Evolutionary conservation across 2,113 vertebrate genomes (phyloP).

Genomic region (Lepisosteus osseus): DNA sequence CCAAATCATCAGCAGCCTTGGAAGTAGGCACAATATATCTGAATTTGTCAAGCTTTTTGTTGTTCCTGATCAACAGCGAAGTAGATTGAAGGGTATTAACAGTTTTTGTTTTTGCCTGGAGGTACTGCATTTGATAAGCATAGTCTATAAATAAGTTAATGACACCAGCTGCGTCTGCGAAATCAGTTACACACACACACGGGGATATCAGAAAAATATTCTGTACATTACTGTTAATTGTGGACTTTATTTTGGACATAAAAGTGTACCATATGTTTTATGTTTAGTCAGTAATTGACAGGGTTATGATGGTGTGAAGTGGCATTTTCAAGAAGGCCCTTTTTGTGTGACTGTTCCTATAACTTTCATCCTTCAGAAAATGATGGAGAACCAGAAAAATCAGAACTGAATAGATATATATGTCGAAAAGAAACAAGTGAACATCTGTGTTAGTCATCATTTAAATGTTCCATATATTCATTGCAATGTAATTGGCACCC

Average conservation of each 20-base stretch:
- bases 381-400: neutral
- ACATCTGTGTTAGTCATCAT: too few species aligned
- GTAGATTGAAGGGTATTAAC: too few species aligned
- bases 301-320: neutral
- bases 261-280: neutral
- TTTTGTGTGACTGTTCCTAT: neutral
- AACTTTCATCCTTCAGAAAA: neutral
- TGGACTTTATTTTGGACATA: neutral
- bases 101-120: neutral
- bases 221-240: neutral
- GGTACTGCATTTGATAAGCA: neutral
- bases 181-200: too few species aligned
- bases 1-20: too few species aligned
- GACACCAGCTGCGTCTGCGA: neutral
- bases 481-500: too few species aligned
- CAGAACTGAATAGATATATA: too few species aligned
- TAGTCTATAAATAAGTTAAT: neutral
- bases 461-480: too few species aligned
- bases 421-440: too few species aligned
- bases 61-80: too few species aligned
- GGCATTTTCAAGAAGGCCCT: neutral
- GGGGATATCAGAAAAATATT: neutral
- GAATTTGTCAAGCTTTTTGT: too few species aligned
- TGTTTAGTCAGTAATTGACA: slow-evolving; percentile 1
- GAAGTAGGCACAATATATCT: too few species aligned